A percentile compares a stretch with the other conserved stretches of the same genome.
These are phyloP conservation scores for Scomber japonicus DNA, from an alignment of 2,113 vertebrate species.

Conservation along the genomic window DNA sequence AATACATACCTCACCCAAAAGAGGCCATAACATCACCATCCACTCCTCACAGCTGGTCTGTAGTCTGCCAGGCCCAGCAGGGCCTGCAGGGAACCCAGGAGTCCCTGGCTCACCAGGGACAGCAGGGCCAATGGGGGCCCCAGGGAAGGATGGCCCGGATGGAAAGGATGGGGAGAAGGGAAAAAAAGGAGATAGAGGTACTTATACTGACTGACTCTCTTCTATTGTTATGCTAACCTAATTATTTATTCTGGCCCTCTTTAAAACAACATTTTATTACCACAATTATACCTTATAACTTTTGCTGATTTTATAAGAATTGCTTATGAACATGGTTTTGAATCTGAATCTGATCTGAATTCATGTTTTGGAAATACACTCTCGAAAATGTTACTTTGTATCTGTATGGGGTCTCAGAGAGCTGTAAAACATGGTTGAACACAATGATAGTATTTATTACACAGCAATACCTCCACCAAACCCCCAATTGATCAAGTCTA, in stretches of 20 bases:
- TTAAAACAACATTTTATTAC: neutral
- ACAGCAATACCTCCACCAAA: no score
- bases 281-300: no score
- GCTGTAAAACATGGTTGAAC: neutral
- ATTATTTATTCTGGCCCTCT: neutral
- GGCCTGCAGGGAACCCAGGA: conserved; percentile 89
- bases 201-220: neutral
- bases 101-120: conserved; percentile 86
- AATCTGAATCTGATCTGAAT: no score
- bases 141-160: conserved; percentile 92
- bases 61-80: conserved; percentile 91
- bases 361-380: neutral
- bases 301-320: no score
- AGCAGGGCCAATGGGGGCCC: conserved; percentile 91
- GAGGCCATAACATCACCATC: conserved; percentile 81
- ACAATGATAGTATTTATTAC: no score
- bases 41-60: conserved; percentile 90
- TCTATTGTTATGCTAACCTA: neutral
- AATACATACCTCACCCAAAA: conserved; percentile 76
- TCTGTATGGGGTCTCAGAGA: neutral
- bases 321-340: no score
- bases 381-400: neutral
- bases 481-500: neutral
- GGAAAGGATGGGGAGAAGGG: conserved; percentile 91
- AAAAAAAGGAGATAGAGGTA: conserved; percentile 89